These are phyloP conservation scores for Lamproptera curius DNA, from an alignment of 2,888 invertebrate genomes.

Conservation along the genomic window DNA sequence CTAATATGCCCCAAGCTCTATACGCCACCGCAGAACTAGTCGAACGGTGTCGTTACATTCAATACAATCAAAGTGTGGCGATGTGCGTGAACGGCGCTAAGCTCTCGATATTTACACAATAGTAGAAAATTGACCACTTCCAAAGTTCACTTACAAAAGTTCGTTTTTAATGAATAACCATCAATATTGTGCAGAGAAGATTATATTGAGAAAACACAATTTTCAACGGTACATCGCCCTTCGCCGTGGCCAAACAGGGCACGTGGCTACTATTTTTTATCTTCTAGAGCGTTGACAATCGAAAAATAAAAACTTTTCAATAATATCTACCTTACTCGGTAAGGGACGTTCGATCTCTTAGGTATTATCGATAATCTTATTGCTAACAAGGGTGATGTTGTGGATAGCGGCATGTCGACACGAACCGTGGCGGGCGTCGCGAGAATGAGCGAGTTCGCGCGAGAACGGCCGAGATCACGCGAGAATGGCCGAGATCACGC, in stretches of 20 bases:
- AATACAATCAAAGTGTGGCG: slow-evolving; percentile 60
- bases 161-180: slow-evolving; percentile 48
- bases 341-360: slow-evolving; percentile 78
- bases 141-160: slow-evolving; percentile 70
- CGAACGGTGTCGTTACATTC: slow-evolving; percentile 50
- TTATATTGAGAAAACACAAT: slow-evolving; percentile 54
- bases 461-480: slow-evolving; percentile 24
- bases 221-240: slow-evolving; percentile 27
- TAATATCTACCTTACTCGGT: slow-evolving; percentile 77
- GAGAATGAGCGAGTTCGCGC: slow-evolving; percentile 26
- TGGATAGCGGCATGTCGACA: slow-evolving; percentile 31
- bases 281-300: slow-evolving; percentile 62
- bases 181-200: slow-evolving; percentile 68
- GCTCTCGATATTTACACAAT: slow-evolving; percentile 76
- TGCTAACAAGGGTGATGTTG: slow-evolving; percentile 67
- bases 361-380: slow-evolving; percentile 73
- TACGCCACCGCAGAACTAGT: slow-evolving; percentile 51
- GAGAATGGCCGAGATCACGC: slow-evolving; percentile 26
- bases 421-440: slow-evolving; percentile 21
- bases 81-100: slow-evolving; percentile 72
- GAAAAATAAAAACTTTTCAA: slow-evolving; percentile 69
- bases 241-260: slow-evolving; percentile 10
- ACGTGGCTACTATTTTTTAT: slow-evolving; percentile 10
- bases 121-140: slow-evolving; percentile 76
- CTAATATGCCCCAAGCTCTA: slow-evolving; percentile 70